These are phyloP conservation scores for Monarcha castaneiventris DNA, from an alignment of 2,113 vertebrate species.

Conservation along the genomic window DNA sequence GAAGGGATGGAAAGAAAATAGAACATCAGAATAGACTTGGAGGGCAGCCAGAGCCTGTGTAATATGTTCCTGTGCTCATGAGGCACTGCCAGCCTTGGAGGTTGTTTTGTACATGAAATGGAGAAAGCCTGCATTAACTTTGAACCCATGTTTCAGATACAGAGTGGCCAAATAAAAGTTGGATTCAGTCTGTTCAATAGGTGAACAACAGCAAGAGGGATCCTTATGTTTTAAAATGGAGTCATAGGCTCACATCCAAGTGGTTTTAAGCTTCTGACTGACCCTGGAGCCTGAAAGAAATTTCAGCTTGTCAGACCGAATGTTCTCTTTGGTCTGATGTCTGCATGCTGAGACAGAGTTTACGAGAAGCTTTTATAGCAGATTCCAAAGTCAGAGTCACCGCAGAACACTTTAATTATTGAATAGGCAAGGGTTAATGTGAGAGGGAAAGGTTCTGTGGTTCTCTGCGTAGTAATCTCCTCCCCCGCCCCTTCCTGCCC, in stretches of 20 bases:
- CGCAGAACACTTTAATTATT: neutral
- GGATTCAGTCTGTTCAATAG: neutral
- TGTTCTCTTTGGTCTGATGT: conserved; percentile 23
- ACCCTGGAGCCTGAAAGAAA: neutral
- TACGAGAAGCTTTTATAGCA: conserved; percentile 1
- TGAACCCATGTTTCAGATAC: neutral
- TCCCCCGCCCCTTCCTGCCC: neutral
- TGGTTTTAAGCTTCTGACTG: conserved; percentile 5
- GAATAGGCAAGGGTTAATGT: neutral
- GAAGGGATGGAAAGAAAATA: neutral
- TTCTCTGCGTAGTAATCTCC: neutral
- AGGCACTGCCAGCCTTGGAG: neutral
- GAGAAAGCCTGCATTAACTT: neutral
- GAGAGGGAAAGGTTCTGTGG: conserved; percentile 9
- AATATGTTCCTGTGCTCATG: neutral
- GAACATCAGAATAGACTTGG: neutral
- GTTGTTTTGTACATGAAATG: neutral
- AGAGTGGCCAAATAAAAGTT: neutral
- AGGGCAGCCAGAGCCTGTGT: neutral
- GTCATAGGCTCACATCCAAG: neutral
- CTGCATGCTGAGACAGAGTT: neutral
- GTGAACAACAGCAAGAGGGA: neutral
- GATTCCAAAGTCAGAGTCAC: conserved; percentile 6
- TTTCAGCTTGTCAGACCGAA: neutral
- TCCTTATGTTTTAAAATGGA: neutral